Conservation (phyloP, 2,797 vertebrate genomes). For the Gambelia wislizenii region DNA sequence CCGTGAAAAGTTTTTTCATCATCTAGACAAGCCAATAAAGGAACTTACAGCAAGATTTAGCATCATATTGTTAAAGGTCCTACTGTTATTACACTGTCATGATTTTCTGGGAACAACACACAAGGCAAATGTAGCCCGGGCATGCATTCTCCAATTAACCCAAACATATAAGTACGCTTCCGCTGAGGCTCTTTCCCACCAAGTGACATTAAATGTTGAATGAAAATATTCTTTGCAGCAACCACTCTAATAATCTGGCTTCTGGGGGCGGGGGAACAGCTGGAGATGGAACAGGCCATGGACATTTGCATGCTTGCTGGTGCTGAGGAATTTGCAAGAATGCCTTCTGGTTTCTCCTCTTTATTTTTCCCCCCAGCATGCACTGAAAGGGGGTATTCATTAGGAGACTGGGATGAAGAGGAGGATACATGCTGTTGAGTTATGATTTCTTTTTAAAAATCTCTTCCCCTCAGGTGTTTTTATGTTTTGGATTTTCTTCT, state of each 20-base stretch:
- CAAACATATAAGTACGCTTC: not conserved
- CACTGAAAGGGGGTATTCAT: slow-evolving; percentile 10
- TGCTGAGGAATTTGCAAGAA: slow-evolving; percentile 19
- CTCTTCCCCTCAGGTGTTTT: not conserved
- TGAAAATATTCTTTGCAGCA: slow-evolving; percentile 37
- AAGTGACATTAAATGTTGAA: slow-evolving; percentile 43
- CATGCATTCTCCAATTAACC: not conserved
- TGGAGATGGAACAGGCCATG: slow-evolving; percentile 28
- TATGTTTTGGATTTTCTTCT: slow-evolving; percentile 3
- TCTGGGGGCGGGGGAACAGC: slow-evolving; percentile 26
- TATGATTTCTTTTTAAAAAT: not conserved
- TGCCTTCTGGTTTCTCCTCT: not conserved
- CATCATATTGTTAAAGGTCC: not conserved
- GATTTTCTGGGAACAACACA: not conserved
- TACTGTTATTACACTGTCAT: not conserved
- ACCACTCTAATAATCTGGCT: slow-evolving; percentile 24
- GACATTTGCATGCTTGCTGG: slow-evolving; percentile 31
- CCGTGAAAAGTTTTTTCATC: no score
- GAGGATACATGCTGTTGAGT: not conserved
- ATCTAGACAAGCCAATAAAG: no score
- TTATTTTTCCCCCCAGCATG: not conserved
- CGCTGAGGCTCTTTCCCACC: not conserved
- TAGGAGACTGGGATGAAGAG: not conserved
- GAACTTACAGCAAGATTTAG: no score
- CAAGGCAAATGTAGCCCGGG: not conserved